Evolutionary conservation across 2,797 vertebrate species (phyloP).

Genomic region (Amblyraja radiata): DNA sequence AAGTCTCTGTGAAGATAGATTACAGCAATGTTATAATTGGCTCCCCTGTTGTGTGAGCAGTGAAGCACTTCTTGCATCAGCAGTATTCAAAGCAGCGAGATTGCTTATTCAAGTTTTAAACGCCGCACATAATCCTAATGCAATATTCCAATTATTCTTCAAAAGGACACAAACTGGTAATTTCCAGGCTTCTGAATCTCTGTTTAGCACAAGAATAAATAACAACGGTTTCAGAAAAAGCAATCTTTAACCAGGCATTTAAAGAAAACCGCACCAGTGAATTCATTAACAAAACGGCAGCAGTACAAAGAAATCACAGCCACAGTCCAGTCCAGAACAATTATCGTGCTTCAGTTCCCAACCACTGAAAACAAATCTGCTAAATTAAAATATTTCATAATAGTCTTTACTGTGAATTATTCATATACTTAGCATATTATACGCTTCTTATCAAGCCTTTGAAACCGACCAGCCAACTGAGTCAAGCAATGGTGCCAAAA

Average conservation of each 20-base stretch:
- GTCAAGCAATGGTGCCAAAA: not conserved
- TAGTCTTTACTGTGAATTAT: not conserved
- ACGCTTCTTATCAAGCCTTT: not conserved
- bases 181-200: not conserved
- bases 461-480: not conserved
- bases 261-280: not conserved
- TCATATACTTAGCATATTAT: not conserved
- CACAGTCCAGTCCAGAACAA: not conserved
- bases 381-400: conserved; percentile 17
- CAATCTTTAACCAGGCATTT: not conserved
- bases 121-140: not conserved
- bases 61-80: not conserved
- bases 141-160: not conserved
- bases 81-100: not conserved
- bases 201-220: not conserved
- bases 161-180: not conserved
- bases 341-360: not conserved
- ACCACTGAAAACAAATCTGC: not conserved
- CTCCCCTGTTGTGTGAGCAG: not conserved
- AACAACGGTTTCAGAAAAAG: not conserved
- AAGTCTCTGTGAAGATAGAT: not conserved
- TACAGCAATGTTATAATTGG: not conserved
- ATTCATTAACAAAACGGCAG: not conserved
- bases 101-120: not conserved
- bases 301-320: not conserved